These are phyloP conservation scores for Cephus runcator DNA, from an alignment of 2,888 invertebrate genomes.

Conservation along the genomic window DNA sequence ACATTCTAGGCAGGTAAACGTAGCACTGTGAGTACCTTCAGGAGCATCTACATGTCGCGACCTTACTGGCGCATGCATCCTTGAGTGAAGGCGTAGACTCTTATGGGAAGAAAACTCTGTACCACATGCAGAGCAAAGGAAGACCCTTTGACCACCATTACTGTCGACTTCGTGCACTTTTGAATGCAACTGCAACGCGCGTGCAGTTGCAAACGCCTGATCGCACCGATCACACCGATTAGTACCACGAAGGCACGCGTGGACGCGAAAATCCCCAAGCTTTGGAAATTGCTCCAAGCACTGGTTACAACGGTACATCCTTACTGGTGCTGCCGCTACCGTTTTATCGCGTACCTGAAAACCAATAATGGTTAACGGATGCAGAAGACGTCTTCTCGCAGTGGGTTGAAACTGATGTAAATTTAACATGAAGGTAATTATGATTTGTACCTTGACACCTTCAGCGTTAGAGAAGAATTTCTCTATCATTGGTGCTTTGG, in stretches of 20 bases:
- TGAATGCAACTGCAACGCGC: constrained; percentile 73
- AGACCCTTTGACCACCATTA: constrained; percentile 57
- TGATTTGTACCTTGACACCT: constrained; percentile 54
- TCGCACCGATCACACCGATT: constrained; percentile 59
- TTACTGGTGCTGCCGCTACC: constrained; percentile 35
- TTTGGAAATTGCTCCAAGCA: constrained; percentile 67
- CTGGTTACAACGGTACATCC: constrained; percentile 66
- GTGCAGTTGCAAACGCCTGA: constrained; percentile 61
- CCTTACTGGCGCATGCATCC: constrained; percentile 79
- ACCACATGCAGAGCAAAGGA: constrained; percentile 74
- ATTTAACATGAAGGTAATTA: not conserved
- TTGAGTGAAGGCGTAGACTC: constrained; percentile 74
- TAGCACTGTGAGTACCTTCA: constrained; percentile 54
- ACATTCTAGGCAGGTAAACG: constrained; percentile 59
- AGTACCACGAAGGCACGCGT: constrained; percentile 61
- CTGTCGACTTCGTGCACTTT: constrained; percentile 68
- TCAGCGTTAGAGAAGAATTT: constrained; percentile 63
- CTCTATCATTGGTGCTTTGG: constrained; percentile 59
- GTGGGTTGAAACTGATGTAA: too few relatives aligned
- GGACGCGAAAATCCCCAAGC: constrained; percentile 64
- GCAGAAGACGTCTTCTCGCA: not conserved
- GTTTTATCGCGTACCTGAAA: constrained; percentile 53
- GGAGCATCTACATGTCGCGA: constrained; percentile 67
- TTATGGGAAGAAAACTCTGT: constrained; percentile 77
- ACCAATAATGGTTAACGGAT: not conserved